Evolutionary conservation across 2,113 vertebrate species (phyloP), one percentile per base, ranked within the genome.

Genomic region (Caracal caracal): DNA sequence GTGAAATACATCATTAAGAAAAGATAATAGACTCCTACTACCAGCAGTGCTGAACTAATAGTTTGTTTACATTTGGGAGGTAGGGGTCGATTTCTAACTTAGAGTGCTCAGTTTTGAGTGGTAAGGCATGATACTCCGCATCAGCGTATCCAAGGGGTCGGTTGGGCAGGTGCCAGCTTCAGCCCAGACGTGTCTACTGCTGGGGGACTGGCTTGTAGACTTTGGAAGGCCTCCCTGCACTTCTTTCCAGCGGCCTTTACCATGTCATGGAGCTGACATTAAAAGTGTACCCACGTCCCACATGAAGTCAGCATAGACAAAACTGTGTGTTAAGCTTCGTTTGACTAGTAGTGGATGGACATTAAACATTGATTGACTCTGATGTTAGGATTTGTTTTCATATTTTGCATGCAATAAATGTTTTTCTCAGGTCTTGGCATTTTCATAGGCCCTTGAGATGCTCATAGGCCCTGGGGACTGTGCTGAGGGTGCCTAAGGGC

Each of bases 1-100:
- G 40, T 83, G 70, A 73, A 85, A 66, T 92, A 88, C n/a, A 65
- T 81, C 40, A 47, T 33, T 76, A 35, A 84, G 68, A 40, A 47
- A 70, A 82, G 59, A 12, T 16, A 65, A 43, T 24, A 65, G 66
- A 53, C 20, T 47, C 15, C 47, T 76, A 12, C 16, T 24, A 30
- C 16, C 10, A 82, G 30, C 81, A 93, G 70, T 16, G 5, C 33
- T 85, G n/a, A 51, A 53, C 10, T 70, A 47, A n/a, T 13, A 63
- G 7, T 49, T 1, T 59, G 6, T 53, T 43, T 53, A 37, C 11
- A 49, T 61, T n/a, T 37, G 13, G 59, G 73, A 53, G 81, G 19
- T 17, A 26, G 17, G n/a, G 17, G 5, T 35, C 63, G 79, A 43
- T 51, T 51, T 61, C n/a, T 37, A 3, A n/a, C 35, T n/a, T 20